Evolutionary conservation across 2,888 invertebrate species (phyloP).

Genomic region (Frankliniella intonsa): DNA sequence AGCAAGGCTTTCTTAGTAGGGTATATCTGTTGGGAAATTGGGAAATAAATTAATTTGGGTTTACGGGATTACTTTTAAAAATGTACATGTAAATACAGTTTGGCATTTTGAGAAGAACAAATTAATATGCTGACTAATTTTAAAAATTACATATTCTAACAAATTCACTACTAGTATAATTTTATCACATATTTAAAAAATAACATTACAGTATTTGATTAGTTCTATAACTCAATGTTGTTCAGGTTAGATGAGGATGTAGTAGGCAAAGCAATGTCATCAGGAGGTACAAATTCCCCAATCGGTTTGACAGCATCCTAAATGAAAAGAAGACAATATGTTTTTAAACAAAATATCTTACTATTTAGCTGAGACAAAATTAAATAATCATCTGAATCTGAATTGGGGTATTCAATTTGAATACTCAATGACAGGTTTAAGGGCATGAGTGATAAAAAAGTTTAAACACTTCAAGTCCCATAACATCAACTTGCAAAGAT

Average conservation of each 20-base stretch:
- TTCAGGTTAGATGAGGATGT: constrained; percentile 72
- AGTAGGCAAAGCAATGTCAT: constrained; percentile 58
- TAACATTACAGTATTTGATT: not conserved
- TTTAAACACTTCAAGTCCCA: too few relatives aligned
- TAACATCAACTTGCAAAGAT: not conserved
- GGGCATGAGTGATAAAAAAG: constrained; percentile 2
- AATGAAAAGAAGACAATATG: constrained; percentile 36
- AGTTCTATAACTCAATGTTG: constrained; percentile 55
- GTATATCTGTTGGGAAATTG: too few relatives aligned
- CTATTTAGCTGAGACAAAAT: too few relatives aligned
- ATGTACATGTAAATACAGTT: too few relatives aligned
- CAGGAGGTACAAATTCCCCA: constrained; percentile 61
- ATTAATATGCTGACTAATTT: too few relatives aligned
- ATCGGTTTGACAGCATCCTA: constrained; percentile 61
- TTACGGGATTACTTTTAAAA: too few relatives aligned
- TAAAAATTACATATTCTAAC: not conserved
- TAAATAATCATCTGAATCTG: too few relatives aligned
- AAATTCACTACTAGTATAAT: not conserved
- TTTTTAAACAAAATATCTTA: not conserved
- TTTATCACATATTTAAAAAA: not conserved
- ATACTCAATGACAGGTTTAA: not conserved
- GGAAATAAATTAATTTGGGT: too few relatives aligned
- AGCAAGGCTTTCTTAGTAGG: too few relatives aligned
- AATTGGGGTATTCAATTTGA: too few relatives aligned
- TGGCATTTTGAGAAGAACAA: too few relatives aligned